Evolutionary conservation across 2,888 invertebrate genomes (phyloP).

Genomic region (Heliconius hortense): DNA sequence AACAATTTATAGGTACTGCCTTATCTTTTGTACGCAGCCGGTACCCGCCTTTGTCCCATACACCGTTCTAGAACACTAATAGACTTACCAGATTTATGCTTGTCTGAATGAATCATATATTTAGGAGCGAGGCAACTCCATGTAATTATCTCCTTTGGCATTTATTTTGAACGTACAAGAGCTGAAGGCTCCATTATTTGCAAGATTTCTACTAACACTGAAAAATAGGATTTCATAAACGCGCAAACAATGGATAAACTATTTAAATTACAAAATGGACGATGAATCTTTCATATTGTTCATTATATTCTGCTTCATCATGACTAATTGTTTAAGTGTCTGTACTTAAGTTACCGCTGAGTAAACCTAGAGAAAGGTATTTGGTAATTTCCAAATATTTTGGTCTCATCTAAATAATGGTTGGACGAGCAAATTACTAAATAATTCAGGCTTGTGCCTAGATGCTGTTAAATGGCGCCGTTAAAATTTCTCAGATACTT

Average conservation of each 20-base stretch:
- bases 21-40: constrained; percentile 33
- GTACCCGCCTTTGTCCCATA: constrained; percentile 28
- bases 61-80: constrained; percentile 31
- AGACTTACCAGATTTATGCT: constrained; percentile 27
- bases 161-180: constrained; percentile 4
- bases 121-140: neutral
- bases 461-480: constrained; percentile 23
- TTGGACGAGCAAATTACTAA: constrained; percentile 23
- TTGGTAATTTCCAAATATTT: constrained; percentile 16
- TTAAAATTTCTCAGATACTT: constrained; percentile 28
- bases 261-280: neutral
- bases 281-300: constrained; percentile 1
- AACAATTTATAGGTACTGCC: constrained; percentile 26
- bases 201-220: neutral
- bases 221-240: neutral
- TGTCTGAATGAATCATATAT: constrained; percentile 23
- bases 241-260: neutral
- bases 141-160: constrained; percentile 8
- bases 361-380: neutral
- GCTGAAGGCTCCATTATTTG: constrained; percentile 5
- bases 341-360: neutral
- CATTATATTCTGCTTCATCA: constrained; percentile 8
- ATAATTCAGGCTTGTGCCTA: constrained; percentile 10
- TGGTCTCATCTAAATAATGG: constrained; percentile 8
- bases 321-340: neutral